These are phyloP conservation scores for Pionites leucogaster DNA, from an alignment of 2,113 vertebrate genomes.

Conservation along the genomic window DNA sequence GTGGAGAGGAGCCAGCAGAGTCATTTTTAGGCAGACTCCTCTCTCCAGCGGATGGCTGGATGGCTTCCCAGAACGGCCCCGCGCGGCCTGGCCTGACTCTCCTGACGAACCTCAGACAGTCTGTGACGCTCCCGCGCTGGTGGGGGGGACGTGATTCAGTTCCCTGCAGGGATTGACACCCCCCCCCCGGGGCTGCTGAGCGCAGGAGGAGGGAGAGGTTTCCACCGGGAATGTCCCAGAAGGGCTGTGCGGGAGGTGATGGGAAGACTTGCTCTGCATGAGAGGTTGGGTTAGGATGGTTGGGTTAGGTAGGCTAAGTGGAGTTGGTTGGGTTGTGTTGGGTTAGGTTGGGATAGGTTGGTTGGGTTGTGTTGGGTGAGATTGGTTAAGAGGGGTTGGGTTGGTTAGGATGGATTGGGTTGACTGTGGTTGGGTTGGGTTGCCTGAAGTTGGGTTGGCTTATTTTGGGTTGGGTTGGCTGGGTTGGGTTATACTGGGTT, in stretches of 20 bases:
- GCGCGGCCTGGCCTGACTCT: slow-evolving; percentile 62
- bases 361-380: not conserved
- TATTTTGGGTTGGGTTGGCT: not conserved
- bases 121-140: slow-evolving; percentile 18
- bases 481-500: not conserved
- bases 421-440: not conserved
- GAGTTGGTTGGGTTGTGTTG: not conserved
- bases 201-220: not conserved
- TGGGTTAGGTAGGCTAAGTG: not conserved
- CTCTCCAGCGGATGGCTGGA: slow-evolving; percentile 69
- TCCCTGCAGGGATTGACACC: not conserved
- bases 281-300: not conserved
- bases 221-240: not conserved
- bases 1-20: slow-evolving; percentile 67
- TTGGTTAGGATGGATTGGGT: not conserved
- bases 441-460: not conserved
- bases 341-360: not conserved
- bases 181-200: not conserved
- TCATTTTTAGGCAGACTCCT: slow-evolving; percentile 56
- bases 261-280: not conserved
- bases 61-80: slow-evolving; percentile 66
- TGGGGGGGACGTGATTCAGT: not conserved
- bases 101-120: slow-evolving; percentile 62
- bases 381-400: not conserved
- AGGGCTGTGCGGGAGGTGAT: fast-evolving